Evolutionary conservation across 2,888 invertebrate species (phyloP).

Genomic region (Octodonta nipae): DNA sequence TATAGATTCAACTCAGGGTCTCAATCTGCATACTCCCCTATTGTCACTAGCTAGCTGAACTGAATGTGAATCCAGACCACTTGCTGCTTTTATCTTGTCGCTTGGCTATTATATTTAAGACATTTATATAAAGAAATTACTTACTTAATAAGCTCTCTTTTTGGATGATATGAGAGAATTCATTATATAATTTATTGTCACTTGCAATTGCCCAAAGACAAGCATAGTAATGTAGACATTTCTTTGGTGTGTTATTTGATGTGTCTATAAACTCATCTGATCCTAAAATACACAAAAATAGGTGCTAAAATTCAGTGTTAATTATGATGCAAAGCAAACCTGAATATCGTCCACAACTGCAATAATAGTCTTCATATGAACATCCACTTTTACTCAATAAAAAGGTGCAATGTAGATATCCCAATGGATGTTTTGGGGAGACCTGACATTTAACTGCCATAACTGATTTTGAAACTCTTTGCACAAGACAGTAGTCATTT

Average conservation of each 20-base stretch:
- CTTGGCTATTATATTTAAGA: background rate
- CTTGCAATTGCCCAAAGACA: constrained; percentile 58
- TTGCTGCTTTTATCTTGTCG: background rate
- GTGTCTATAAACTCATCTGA: constrained; percentile 10
- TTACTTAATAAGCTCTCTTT: background rate
- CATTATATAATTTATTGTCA: constrained; percentile 45
- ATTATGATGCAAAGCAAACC: constrained; percentile 11
- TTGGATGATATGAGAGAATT: constrained; percentile 41
- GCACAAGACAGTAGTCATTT: constrained; percentile 50
- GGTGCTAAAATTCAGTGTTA: background rate
- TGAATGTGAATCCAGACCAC: background rate
- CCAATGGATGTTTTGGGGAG: constrained; percentile 51
- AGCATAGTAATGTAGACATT: constrained; percentile 58
- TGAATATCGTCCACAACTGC: constrained; percentile 22
- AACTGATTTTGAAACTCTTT: constrained; percentile 54
- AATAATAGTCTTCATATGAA: constrained; percentile 32
- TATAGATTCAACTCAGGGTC: background rate
- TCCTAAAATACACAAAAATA: constrained; percentile 8
- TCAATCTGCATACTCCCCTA: too few relatives aligned
- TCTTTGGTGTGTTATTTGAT: constrained; percentile 16
- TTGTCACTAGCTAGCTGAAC: too few relatives aligned
- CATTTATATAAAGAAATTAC: background rate
- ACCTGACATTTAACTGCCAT: constrained; percentile 59
- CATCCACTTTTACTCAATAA: constrained; percentile 38
- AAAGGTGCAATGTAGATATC: constrained; percentile 55